Evolutionary conservation across 2,797 vertebrate genomes (phyloP), one percentile per base, ranked within the genome.

Genomic region (Otolemur crassicaudatus): DNA sequence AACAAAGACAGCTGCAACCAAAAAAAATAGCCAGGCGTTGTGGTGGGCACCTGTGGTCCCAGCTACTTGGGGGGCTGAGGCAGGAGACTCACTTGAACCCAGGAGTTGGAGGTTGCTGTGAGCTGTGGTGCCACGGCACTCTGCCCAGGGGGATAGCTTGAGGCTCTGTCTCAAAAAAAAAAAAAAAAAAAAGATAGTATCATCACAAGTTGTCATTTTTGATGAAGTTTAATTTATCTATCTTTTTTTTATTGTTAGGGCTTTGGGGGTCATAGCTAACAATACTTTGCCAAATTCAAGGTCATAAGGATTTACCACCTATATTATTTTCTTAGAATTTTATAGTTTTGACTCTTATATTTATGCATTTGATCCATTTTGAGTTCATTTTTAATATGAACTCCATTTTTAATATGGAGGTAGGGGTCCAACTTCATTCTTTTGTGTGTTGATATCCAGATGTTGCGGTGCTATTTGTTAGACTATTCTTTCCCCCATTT

Each of bases 281-380:
- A 82, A 75, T 73, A 27, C 14, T 82, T 90, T 90, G 72, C 40
- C 83, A 95, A 93, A 80, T 49, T 23, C n/a, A 77, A 90, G 16
- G 20, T 87, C 70, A 37, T 76, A 27, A 69, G 70, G 6, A 80
- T 87, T 84, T 37, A n/a, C 53, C 3, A 43, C 6, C 34, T 37
- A 43, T 22, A 5, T 67, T 96, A 86, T 81, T 79, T 91, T 67
- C 61, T 73, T 27, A 63, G 10, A 22, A 23, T 80, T 75, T 69
- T 58, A 37, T 23, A 40, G 20, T 91, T 89, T 87, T 82, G 72
- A 20, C 19, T 63, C 56, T 86, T 83, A 65, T 1, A 37, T 81
- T 46, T 84, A 76, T 61, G 17, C 9, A 34, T 80, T 67, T 65
- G 40, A 75, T 67, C 22, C n/a, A 34, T 69, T 88, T 34, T 56